These are phyloP conservation scores for Protophormia terraenovae DNA, from an alignment of 2,888 invertebrate species.

Conservation along the genomic window DNA sequence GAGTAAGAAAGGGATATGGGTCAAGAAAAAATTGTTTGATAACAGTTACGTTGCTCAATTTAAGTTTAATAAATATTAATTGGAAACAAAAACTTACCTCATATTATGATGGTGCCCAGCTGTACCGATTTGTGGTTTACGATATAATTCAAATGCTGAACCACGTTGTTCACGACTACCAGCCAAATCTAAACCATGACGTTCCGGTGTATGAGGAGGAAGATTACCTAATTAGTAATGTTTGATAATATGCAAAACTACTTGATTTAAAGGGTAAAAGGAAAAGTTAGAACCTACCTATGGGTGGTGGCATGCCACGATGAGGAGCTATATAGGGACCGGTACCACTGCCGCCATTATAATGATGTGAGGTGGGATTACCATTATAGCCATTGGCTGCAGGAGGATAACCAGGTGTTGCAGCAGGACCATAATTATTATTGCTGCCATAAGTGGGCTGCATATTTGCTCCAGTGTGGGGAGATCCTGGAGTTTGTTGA, in stretches of 20 bases:
- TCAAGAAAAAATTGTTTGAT: conserved; percentile 21
- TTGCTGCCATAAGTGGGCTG: conserved; percentile 74
- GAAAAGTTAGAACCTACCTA: conserved; percentile 73
- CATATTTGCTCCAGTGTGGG: conserved; percentile 72
- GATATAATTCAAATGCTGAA: conserved; percentile 96
- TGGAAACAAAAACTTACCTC: conserved; percentile 84
- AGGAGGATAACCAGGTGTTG: conserved; percentile 73
- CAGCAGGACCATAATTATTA: conserved; percentile 77
- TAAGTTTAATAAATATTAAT: neutral
- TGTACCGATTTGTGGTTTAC: conserved; percentile 88
- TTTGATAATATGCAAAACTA: neutral
- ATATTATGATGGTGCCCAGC: conserved; percentile 88
- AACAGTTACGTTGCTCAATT: neutral
- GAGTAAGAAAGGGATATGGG: neutral
- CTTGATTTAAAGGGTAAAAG: neutral
- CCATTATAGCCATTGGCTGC: conserved; percentile 76
- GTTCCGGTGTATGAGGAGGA: conserved; percentile 80
- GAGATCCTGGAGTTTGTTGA: conserved; percentile 77
- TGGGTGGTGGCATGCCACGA: conserved; percentile 80
- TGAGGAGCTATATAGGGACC: conserved; percentile 80
- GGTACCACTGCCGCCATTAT: conserved; percentile 78
- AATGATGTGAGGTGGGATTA: conserved; percentile 77
- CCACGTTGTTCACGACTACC: conserved; percentile 95
- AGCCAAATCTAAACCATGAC: conserved; percentile 85
- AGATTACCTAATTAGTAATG: conserved; percentile 75